Base-by-base conservation (phyloP, 2,888 invertebrate genomes). In the Drosophila melanosoma region DNA sequence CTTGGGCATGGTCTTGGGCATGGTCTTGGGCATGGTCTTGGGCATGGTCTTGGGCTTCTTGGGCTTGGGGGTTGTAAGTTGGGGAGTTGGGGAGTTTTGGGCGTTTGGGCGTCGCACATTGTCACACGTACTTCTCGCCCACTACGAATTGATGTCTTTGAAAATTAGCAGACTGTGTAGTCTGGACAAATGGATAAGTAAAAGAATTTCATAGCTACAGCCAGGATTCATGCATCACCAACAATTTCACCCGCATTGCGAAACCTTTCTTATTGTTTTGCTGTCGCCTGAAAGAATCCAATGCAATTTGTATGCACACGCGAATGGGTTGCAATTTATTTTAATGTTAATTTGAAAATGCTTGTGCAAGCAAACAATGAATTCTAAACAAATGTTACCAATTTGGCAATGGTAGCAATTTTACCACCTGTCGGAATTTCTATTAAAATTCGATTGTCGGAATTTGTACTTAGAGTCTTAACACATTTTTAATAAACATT, bases 91-190 rank as follows among this genome's bases (percentile, higher is more conserved):
- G 4, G 15, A 6, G 29, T 29, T 29, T 26, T 29, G 29, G 29
- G 29, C 29, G 29, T 26, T 26, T 33, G 51, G 49, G 51, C 23
- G 49, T 45, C 35, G 48, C 45, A 76, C 87, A 90, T 88, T 88
- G 84, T 90, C 87, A 89, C 87, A 88, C 87, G 87, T 88, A 86
- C 78, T 77, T 70, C 63, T 64, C 58, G 70, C 81, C 58, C 69
- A 66, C 65, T 69, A 23, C 59, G 79, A 90, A 87, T 90, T 89
- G 88, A 89, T 90, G 91, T 85, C 84, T 87, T 90, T 90, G 91
- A 92, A 91, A 91, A 92, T 91, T 90, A 90, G 91, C 87, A 83
- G 75, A 56, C 69, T 74, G 71, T 74, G 71, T 78, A 65, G 69
- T 72, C 63, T 69, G 61, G 52, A 29, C 45, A 67, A 40, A 72